Evolutionary conservation across 2,113 vertebrate genomes (phyloP).

Genomic region (Pipa parva): DNA sequence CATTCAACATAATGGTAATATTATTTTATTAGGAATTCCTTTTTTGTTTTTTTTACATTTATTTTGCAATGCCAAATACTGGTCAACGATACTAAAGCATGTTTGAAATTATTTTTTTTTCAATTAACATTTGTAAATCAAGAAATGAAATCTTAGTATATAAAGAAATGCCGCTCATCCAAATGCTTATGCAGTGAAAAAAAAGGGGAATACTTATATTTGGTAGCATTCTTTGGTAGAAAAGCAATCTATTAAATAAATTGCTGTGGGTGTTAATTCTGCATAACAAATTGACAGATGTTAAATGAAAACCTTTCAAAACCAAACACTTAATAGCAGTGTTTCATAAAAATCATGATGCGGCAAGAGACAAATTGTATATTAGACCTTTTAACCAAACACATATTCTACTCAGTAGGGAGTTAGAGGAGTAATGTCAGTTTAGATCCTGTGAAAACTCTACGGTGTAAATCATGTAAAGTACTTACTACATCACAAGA

Average conservation of each 20-base stretch:
- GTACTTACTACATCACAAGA: too few relatives aligned
- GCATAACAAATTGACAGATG: slow-evolving; percentile 61
- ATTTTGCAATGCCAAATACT: too few relatives aligned
- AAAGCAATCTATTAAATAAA: slow-evolving; percentile 58
- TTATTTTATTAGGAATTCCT: too few relatives aligned
- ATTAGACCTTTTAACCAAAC: slow-evolving; percentile 52
- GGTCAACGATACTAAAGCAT: too few relatives aligned
- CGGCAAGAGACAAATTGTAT: slow-evolving; percentile 55
- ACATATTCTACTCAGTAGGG: slow-evolving; percentile 45
- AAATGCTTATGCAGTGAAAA: slow-evolving; percentile 8
- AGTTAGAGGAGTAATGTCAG: neutral
- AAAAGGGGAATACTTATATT: slow-evolving; percentile 67
- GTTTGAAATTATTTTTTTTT: too few relatives aligned
- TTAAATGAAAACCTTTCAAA: slow-evolving; percentile 58
- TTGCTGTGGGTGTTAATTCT: slow-evolving; percentile 59
- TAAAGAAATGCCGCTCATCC: too few relatives aligned
- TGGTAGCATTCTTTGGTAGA: slow-evolving; percentile 57
- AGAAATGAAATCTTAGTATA: too few relatives aligned
- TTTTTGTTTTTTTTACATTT: too few relatives aligned
- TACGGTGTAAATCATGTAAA: too few relatives aligned
- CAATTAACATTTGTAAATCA: too few relatives aligned
- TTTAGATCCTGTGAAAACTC: neutral
- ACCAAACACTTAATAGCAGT: slow-evolving; percentile 58
- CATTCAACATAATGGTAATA: too few relatives aligned
- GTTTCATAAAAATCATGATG: slow-evolving; percentile 36